phyloP scores from a whole-genome alignment of 2,113 vertebrate genomes.

The Spheniscus mendiculus region DNA sequence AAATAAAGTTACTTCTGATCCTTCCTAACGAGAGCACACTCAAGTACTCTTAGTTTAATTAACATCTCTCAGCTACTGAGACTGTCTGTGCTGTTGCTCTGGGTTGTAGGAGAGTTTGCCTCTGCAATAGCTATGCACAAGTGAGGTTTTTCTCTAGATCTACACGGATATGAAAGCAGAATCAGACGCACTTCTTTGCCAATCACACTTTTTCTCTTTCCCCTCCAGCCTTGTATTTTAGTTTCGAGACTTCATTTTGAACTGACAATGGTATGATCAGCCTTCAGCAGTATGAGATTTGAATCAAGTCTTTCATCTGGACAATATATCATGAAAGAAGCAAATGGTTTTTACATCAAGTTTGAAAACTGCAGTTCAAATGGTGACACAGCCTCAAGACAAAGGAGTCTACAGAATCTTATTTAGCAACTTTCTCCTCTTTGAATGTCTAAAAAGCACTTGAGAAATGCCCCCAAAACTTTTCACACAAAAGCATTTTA shows the following conservation, averaged over 20 bases:
- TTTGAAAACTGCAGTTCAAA: not conserved
- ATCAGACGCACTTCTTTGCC: not conserved
- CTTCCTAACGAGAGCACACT: not conserved
- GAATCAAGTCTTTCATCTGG: not conserved
- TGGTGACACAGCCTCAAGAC: not conserved
- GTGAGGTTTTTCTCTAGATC: not conserved
- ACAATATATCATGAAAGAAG: not conserved
- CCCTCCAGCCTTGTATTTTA: not conserved
- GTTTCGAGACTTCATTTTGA: not conserved
- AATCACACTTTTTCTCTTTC: not conserved
- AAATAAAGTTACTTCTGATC: not conserved
- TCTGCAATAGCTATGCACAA: not conserved
- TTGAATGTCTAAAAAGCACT: not conserved
- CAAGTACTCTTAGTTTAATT: not conserved
- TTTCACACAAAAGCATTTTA: not conserved
- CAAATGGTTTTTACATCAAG: not conserved
- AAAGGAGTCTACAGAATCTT: not conserved
- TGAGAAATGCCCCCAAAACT: not conserved
- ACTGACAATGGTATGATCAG: not conserved
- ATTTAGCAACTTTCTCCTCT: not conserved
- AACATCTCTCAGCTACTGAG: not conserved
- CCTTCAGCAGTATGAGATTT: not conserved
- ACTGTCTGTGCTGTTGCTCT: not conserved
- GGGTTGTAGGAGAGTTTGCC: not conserved
- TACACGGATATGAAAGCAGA: not conserved